Conservation (phyloP, 2,888 invertebrate species). For the Drosophila koepferae region DNA sequence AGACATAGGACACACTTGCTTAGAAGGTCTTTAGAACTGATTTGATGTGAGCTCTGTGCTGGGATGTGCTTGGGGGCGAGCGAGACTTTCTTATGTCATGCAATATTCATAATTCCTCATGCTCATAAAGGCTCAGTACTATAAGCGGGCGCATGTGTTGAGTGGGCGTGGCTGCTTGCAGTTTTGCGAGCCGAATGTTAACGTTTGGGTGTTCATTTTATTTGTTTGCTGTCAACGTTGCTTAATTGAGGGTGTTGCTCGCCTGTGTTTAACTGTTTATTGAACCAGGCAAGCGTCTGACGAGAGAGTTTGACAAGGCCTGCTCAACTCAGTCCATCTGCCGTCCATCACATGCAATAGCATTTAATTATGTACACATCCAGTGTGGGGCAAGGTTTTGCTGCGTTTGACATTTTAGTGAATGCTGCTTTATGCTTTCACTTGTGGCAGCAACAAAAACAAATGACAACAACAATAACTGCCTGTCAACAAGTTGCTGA, state of each 20-base stretch:
- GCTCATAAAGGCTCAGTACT: slow-evolving; percentile 18
- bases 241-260: slow-evolving; percentile 68
- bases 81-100: slow-evolving; percentile 19
- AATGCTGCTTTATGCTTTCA: slow-evolving; percentile 33
- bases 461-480: slow-evolving; percentile 25
- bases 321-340: slow-evolving; percentile 18
- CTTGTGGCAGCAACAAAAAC: slow-evolving; percentile 25
- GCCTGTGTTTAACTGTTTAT: slow-evolving; percentile 45
- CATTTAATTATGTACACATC: slow-evolving; percentile 63
- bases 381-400: slow-evolving; percentile 5
- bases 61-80: neutral
- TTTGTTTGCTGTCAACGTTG: slow-evolving; percentile 58
- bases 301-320: neutral
- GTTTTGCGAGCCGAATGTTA: slow-evolving; percentile 40
- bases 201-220: slow-evolving; percentile 24
- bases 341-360: slow-evolving; percentile 35
- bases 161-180: slow-evolving; percentile 38
- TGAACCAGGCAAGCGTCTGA: slow-evolving; percentile 29
- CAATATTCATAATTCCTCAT: slow-evolving; percentile 77
- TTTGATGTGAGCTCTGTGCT: slow-evolving; percentile 40
- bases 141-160: neutral
- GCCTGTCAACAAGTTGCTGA: slow-evolving; percentile 55
- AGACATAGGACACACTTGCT: slow-evolving; percentile 48
- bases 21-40: slow-evolving; percentile 45
- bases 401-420: slow-evolving; percentile 11